Evolutionary conservation across 2,888 invertebrate species (phyloP).

Genomic region (Protophormia terraenovae): DNA sequence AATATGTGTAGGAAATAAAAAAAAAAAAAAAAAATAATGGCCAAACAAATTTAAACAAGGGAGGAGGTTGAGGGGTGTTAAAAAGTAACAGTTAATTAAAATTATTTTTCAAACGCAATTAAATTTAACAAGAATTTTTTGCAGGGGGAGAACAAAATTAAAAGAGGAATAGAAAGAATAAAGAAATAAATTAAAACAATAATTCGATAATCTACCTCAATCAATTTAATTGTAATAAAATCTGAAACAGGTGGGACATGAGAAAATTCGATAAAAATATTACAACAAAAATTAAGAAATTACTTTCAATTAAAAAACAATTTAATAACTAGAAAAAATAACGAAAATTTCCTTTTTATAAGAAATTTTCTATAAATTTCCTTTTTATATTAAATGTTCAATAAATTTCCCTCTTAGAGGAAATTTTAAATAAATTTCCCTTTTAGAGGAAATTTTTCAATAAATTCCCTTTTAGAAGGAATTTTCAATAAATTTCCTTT

Average conservation of each 20-base stretch:
- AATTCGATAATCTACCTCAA: conserved; percentile 3
- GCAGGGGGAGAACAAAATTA: neutral
- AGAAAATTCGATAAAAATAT: neutral
- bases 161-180: neutral
- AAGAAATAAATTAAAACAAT: neutral
- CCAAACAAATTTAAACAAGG: neutral
- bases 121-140: neutral
- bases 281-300: too few species aligned
- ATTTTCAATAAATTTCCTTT: too few species aligned
- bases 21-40: too few species aligned
- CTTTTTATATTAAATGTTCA: too few species aligned
- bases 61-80: conserved; percentile 11
- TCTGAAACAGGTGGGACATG: neutral
- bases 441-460: too few species aligned
- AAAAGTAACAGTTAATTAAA: conserved; percentile 66
- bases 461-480: too few species aligned
- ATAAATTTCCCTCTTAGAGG: too few species aligned
- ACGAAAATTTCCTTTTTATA: too few species aligned
- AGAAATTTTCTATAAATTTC: too few species aligned
- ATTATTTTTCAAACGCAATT: conserved; percentile 46
- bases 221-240: conserved; percentile 23
- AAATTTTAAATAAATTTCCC: too few species aligned
- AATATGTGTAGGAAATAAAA: conserved; percentile 59
- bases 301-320: too few species aligned
- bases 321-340: too few species aligned